These are phyloP conservation scores for Emydura subglobosa DNA, from an alignment of 2,113 vertebrate genomes.

Conservation along the genomic window DNA sequence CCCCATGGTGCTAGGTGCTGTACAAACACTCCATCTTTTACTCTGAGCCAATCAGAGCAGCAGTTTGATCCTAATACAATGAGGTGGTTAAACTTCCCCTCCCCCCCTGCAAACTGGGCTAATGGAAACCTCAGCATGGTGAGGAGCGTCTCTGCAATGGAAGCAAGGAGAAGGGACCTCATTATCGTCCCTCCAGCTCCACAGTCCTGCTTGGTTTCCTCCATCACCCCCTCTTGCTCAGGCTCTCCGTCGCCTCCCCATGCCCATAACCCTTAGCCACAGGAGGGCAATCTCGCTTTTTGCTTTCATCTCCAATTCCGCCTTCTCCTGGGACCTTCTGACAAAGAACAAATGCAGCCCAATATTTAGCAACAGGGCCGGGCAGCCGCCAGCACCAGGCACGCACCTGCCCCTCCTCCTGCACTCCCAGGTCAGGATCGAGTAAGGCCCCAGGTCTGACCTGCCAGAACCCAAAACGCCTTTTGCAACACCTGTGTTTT, in stretches of 20 bases:
- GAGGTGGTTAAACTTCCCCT: neutral
- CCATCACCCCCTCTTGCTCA: neutral
- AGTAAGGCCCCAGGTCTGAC: neutral
- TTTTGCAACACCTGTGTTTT: neutral
- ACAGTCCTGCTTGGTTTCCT: neutral
- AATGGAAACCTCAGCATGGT: neutral
- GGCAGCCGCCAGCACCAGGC: neutral
- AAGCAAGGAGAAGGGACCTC: neutral
- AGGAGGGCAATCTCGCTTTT: neutral
- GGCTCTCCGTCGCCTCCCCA: neutral
- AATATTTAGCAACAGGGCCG: neutral
- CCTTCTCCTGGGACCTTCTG: neutral
- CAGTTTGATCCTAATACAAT: neutral
- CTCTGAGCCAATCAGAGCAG: neutral
- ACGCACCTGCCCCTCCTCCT: neutral
- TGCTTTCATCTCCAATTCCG: neutral
- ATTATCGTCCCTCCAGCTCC: neutral
- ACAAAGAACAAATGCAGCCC: neutral
- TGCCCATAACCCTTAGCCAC: neutral
- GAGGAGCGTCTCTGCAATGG: neutral
- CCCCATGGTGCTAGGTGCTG: neutral
- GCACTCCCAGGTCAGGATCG: neutral
- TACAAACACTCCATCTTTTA: neutral
- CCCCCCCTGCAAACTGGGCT: too few relatives aligned
- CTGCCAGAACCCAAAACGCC: neutral